Base-by-base conservation (phyloP, 2,113 vertebrate genomes). In the Grammomys dolichurus region DNA sequence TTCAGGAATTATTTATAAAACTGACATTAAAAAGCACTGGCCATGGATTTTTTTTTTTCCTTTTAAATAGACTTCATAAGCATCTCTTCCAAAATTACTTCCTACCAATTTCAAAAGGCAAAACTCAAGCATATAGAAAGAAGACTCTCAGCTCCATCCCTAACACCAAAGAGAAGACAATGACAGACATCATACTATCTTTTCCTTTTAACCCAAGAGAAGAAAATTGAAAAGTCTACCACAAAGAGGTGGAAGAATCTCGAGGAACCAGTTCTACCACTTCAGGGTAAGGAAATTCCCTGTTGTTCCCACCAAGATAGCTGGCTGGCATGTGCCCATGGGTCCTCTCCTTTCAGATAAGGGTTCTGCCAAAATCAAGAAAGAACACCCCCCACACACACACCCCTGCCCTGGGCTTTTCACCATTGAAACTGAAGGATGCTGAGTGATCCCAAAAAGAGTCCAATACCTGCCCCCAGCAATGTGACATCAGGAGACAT, bases 211-310 rank as follows among this genome's bases (percentile, higher is more conserved):
- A 31, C 88, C 40, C n/a, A 91, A 81, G 69, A 87, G 31, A 36
- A 40, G 69, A 72, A 86, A 96, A 93, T 70, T 36, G 54, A 65
- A 94, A 91, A 90, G 24, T 81, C 31, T 43, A 43, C 46, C 76
- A 88, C 77, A 24, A 85, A 91, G 65, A 87, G 70, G 67, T 60
- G 14, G 90, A 95, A 97, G 93, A 76, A 96, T 95, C 88, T 90
- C 4, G 94, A 36, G 40, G 51, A 95, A 93, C 94, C 94, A 93
- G 97, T 90, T 95, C 60, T 26, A 33, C 95, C 90, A 94, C 95
- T 93, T 90, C 58, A 24, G 80, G 54, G 36, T 63, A 46, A 58
- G 48, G 40, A 87, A n/a, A 46, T 78, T 86, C 46, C 86, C 60
- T 78, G 54, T 48, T 63, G 69, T 40, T 65, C 60, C 73, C 36